phyloP scores from a whole-genome alignment of 2,113 vertebrate species.

The Erythrolamprus reginae region DNA sequence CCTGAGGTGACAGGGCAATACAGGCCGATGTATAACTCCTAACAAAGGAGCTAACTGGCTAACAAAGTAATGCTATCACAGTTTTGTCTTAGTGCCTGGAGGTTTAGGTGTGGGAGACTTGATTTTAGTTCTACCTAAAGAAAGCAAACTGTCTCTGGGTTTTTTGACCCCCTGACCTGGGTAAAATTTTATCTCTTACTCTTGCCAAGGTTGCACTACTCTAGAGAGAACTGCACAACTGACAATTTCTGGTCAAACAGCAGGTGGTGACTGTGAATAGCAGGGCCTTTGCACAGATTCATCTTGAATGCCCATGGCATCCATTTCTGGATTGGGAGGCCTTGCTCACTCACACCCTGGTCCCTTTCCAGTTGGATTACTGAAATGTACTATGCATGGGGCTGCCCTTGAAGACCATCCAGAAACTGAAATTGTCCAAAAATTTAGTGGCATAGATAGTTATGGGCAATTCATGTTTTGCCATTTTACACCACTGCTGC shows the following conservation, averaged over 20 bases:
- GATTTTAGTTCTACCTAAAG: not conserved
- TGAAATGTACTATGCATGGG: not conserved
- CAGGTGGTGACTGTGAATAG: not conserved
- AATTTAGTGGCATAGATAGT: not conserved
- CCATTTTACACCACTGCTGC: not conserved
- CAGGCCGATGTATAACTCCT: no score
- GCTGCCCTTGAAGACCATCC: not conserved
- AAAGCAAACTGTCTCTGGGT: not conserved
- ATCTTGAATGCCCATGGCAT: not conserved
- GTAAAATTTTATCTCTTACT: not conserved
- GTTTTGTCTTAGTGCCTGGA: not conserved
- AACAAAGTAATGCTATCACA: not conserved
- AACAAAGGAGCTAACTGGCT: no score
- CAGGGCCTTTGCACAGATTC: not conserved
- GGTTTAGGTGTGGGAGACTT: not conserved
- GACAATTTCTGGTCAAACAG: not conserved
- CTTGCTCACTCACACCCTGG: not conserved
- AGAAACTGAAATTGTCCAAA: not conserved
- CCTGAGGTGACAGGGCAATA: no score
- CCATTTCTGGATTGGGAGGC: not conserved
- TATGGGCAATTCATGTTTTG: not conserved
- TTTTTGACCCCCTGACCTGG: not conserved
- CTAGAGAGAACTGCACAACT: not conserved
- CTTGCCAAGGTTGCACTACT: not conserved
- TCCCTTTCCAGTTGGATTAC: not conserved